These are phyloP conservation scores for Drosophila serrata DNA, from an alignment of 1,140 invertebrate species.

Conservation along the genomic window DNA sequence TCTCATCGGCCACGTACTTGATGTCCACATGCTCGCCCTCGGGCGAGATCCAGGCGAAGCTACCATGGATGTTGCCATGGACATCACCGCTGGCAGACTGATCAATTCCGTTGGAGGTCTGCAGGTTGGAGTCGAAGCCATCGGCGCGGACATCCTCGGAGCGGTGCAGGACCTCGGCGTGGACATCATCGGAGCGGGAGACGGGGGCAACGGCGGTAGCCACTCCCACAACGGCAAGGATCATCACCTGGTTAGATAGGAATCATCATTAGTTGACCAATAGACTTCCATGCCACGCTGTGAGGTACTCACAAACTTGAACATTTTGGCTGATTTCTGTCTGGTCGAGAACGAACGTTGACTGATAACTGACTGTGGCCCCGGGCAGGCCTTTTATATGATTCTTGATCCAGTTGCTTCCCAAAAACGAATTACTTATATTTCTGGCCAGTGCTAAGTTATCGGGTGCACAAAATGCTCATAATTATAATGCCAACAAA, in stretches of 20 bases:
- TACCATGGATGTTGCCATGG: slow-evolving; percentile 61
- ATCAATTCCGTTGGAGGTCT: slow-evolving; percentile 87
- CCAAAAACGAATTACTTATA: slow-evolving; percentile 16
- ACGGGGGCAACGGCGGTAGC: slow-evolving; percentile 47
- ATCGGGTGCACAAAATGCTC: slow-evolving; percentile 19
- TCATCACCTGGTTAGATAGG: slow-evolving; percentile 48
- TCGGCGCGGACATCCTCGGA: slow-evolving; percentile 54
- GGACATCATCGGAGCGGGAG: slow-evolving; percentile 44
- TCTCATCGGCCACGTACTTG: slow-evolving; percentile 87
- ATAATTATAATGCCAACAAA: slow-evolving; percentile 40
- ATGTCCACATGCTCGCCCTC: slow-evolving; percentile 85
- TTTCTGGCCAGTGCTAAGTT: slow-evolving; percentile 11
- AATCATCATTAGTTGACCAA: neutral
- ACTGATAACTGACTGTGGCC: slow-evolving; percentile 52
- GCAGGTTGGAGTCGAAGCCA: slow-evolving; percentile 78
- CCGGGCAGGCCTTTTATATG: slow-evolving; percentile 57
- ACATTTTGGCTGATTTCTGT: slow-evolving; percentile 68
- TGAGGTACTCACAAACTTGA: slow-evolving; percentile 67
- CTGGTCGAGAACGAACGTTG: slow-evolving; percentile 51
- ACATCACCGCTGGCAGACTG: slow-evolving; percentile 70
- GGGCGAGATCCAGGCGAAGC: slow-evolving; percentile 52
- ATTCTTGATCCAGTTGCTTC: slow-evolving; percentile 6
- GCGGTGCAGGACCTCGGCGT: slow-evolving; percentile 41
- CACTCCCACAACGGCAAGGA: slow-evolving; percentile 68
- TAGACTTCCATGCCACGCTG: neutral